Evolutionary conservation across 2,113 vertebrate genomes (phyloP).

Genomic region (Gobio gobio): DNA sequence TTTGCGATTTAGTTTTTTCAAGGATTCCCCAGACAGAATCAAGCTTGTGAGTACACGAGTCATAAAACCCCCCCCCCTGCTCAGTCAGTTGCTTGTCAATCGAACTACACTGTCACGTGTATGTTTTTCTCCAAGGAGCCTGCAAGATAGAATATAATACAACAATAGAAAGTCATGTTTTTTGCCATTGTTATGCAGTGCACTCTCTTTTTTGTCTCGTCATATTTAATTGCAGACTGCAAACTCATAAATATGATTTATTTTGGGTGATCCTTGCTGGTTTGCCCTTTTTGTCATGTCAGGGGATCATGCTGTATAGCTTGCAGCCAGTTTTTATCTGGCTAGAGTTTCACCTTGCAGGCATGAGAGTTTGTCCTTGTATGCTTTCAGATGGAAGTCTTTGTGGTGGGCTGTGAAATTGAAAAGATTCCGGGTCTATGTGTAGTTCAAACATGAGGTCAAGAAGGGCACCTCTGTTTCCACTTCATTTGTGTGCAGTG

Average conservation of each 20-base stretch:
- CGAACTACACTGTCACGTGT: too few species aligned
- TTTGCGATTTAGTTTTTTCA: too few species aligned
- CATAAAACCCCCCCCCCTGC: too few species aligned
- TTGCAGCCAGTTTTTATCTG: neutral
- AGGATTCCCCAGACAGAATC: too few species aligned
- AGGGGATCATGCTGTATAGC: neutral
- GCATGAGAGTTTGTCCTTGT: constrained; percentile 1
- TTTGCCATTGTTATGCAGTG: neutral
- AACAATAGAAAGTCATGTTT: neutral
- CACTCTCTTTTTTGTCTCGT: neutral
- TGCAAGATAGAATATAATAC: too few species aligned
- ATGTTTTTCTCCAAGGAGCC: too few species aligned
- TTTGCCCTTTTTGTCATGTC: neutral
- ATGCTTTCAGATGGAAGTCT: constrained; percentile 13
- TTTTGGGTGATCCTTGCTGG: neutral
- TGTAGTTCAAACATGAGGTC: constrained; percentile 4
- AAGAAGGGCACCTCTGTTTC: neutral
- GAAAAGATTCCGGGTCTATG: neutral
- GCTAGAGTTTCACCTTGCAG: constrained; percentile 7
- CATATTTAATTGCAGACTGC: neutral
- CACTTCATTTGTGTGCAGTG: neutral
- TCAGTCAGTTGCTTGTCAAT: too few species aligned
- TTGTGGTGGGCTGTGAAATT: constrained; percentile 2
- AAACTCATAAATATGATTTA: neutral
- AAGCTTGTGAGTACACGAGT: too few species aligned